Conservation (phyloP, 2,888 invertebrate genomes). For the Trissoscelio sp. region DNA sequence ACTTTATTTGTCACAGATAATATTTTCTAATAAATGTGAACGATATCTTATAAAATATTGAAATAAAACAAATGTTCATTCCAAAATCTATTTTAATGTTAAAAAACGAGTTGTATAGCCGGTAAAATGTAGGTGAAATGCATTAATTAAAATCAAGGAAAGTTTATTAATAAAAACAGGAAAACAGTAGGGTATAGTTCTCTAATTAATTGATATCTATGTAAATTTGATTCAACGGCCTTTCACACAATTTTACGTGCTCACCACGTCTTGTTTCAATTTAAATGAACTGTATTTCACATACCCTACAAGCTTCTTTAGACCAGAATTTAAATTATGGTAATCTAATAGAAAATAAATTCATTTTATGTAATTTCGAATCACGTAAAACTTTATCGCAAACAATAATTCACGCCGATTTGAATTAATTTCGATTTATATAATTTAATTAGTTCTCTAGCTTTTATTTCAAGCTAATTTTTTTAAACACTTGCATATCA, state of each 20-base stretch:
- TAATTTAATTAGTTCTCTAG: slow-evolving; percentile 7
- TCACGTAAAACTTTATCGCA: slow-evolving; percentile 15
- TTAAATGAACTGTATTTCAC: slow-evolving; percentile 15
- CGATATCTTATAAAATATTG: no score
- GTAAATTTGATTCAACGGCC: slow-evolving; percentile 35
- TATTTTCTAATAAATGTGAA: no score
- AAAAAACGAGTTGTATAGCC: no score
- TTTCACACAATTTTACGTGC: slow-evolving; percentile 35
- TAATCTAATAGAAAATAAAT: slow-evolving; percentile 27
- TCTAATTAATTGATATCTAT: slow-evolving; percentile 40
- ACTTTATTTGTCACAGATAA: neutral
- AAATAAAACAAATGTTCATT: no score
- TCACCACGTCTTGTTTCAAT: slow-evolving; percentile 30
- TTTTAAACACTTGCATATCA: neutral
- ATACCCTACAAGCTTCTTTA: neutral
- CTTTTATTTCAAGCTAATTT: neutral
- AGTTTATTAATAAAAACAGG: slow-evolving; percentile 32
- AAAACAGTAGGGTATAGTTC: slow-evolving; percentile 14
- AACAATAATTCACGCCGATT: slow-evolving; percentile 10
- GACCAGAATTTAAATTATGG: slow-evolving; percentile 1
- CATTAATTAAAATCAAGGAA: slow-evolving; percentile 23
- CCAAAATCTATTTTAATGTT: no score
- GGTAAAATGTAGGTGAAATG: neutral
- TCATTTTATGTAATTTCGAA: slow-evolving; percentile 25
- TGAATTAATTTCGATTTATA: slow-evolving; percentile 24